Base-by-base conservation (phyloP, 2,797 vertebrate species). In the Gila robusta region DNA sequence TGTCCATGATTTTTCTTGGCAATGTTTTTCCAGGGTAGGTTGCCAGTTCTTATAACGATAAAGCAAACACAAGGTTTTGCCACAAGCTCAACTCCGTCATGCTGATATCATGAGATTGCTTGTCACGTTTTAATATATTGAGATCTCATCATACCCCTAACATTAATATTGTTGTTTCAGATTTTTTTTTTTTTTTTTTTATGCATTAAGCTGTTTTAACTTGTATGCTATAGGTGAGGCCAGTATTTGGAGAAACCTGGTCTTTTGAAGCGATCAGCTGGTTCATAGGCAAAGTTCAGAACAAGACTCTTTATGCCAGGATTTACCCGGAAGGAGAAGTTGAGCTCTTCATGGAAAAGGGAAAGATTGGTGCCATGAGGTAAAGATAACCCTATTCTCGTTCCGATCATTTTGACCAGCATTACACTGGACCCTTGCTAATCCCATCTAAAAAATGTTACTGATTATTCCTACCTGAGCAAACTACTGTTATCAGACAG, bases 321-420 rank as follows among this genome's bases (percentile, higher is more conserved):
- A 72, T 96, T 77, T 95, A 93, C 90, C 93, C 92, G 32, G 89
- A 92, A 78, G 91, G 77, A n/a, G 66, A 70, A 32, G 95, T 93
- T 0, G 95, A 95, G 87, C 93, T 96, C 17, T 96, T 96, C 91
- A 88, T 94, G 89, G 95, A 96, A 89, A 96, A 92, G 70, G 96
- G 96, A 69, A 95, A 93, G 86, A 91, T 96, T 0, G 93, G 94
- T 70, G 92, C 93, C 1, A 96, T 96, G 95, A 96, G 96, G 96
- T 96, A 90, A 81, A 52, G 52, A 52, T 12, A 5, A 47, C 17
- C 6, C 3, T 5, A 23, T n/a, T 14, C n/a, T 19, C 12, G 32
- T 41, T 37, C 2, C 12, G 59, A 28, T 23, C 2, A n/a, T n/a
- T 4, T 26, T 16, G 21, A n/a, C 21, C n/a, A 12, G 5, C 37